phyloP scores from a whole-genome alignment of 2,888 invertebrate species.

The Acanthopleura granulata region DNA sequence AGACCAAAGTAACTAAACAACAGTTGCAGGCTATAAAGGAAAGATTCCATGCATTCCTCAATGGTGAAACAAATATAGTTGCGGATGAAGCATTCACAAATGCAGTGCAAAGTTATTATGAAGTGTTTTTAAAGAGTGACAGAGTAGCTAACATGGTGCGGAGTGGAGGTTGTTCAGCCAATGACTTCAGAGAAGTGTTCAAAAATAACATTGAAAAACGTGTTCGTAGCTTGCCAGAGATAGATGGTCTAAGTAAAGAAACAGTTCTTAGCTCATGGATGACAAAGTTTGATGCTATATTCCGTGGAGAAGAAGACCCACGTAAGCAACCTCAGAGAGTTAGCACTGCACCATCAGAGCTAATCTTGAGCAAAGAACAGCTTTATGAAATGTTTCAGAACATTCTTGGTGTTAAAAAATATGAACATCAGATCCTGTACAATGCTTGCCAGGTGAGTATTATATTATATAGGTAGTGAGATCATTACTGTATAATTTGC shows the following conservation, averaged over 20 bases:
- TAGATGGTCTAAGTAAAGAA: conserved; percentile 99
- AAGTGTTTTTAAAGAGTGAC: conserved; percentile 96
- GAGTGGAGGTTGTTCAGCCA: conserved; percentile 97
- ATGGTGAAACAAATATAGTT: conserved; percentile 86
- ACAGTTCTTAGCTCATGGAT: conserved; percentile 99
- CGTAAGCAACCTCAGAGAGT: conserved; percentile 75
- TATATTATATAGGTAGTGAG: background rate
- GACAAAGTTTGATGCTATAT: conserved; percentile 97
- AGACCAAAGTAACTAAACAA: conserved; percentile 95
- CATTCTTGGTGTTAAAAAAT: conserved; percentile 98
- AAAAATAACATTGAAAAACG: conserved; percentile 98
- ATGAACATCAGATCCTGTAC: conserved; percentile 98
- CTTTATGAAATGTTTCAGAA: conserved; percentile 99
- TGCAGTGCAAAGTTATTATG: conserved; percentile 88
- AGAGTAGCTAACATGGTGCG: conserved; percentile 96
- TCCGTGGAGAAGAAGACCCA: conserved; percentile 75
- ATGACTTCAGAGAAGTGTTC: conserved; percentile 98
- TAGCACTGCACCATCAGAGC: conserved; percentile 75
- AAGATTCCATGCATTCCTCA: conserved; percentile 94
- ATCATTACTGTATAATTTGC: too few relatives aligned
- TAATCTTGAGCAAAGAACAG: conserved; percentile 98
- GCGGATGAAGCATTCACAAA: conserved; percentile 89
- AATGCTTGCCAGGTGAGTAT: conserved; percentile 90
- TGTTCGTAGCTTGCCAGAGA: conserved; percentile 96
- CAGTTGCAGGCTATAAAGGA: conserved; percentile 94